phyloP scores from a whole-genome alignment of 2,888 invertebrate species.

The Lepidocyrtinus sp. region DNA sequence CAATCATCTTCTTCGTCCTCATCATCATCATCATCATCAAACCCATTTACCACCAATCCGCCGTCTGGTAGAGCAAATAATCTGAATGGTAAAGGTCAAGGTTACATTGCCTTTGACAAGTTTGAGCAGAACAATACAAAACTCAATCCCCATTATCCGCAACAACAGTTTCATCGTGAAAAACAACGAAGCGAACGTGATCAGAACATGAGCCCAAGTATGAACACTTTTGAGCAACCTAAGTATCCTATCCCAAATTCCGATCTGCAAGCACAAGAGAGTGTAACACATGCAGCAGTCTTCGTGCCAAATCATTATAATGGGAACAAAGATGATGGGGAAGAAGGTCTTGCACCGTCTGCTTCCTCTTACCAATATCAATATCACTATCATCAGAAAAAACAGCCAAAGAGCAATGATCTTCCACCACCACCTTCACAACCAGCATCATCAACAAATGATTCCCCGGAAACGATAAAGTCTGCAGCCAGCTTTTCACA shows the following conservation, averaged over 20 bases:
- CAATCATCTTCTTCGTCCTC: slow-evolving; percentile 18
- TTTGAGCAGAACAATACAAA: slow-evolving; percentile 6
- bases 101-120: slow-evolving; percentile 39
- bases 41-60: slow-evolving; percentile 37
- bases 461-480: background rate
- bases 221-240: background rate
- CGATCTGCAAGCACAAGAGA: slow-evolving; percentile 41
- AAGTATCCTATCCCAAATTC: background rate
- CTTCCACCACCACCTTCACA: slow-evolving; percentile 10
- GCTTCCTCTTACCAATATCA: background rate
- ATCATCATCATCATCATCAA: slow-evolving; percentile 14
- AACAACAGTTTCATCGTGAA: slow-evolving; percentile 20
- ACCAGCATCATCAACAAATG: slow-evolving; percentile 15
- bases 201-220: background rate
- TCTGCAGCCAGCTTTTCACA: slow-evolving; percentile 6
- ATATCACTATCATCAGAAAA: slow-evolving; percentile 28
- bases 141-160: no score
- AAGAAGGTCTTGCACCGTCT: slow-evolving; percentile 22
- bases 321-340: slow-evolving; percentile 25
- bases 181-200: slow-evolving; percentile 42
- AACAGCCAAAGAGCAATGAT: slow-evolving; percentile 30
- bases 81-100: slow-evolving; percentile 47
- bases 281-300: slow-evolving; percentile 34
- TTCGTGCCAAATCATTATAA: slow-evolving; percentile 38
- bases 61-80: slow-evolving; percentile 53